These are phyloP conservation scores for Tenthredo mesomela DNA, from an alignment of 2,888 invertebrate species.

Conservation along the genomic window DNA sequence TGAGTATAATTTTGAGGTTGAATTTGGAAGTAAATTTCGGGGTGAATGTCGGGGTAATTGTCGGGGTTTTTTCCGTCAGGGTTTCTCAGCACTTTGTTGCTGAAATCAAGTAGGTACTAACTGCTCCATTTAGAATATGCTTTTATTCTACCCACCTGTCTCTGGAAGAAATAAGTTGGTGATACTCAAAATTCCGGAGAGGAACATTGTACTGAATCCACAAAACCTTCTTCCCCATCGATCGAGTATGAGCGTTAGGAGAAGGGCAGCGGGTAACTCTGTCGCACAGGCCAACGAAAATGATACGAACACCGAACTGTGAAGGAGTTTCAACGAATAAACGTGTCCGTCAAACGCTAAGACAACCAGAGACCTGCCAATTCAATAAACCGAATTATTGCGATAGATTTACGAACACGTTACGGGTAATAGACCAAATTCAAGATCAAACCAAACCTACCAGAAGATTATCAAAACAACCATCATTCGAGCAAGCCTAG, in stretches of 20 bases:
- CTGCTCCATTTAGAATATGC: neutral
- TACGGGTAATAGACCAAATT: neutral
- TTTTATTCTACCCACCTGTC: slow-evolving; percentile 1
- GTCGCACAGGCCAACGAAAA: slow-evolving; percentile 92
- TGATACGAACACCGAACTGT: slow-evolving; percentile 89
- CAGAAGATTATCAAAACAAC: slow-evolving; percentile 78
- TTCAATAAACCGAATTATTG: neutral
- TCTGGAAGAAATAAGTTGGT: slow-evolving; percentile 28
- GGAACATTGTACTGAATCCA: slow-evolving; percentile 89
- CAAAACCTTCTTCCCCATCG: slow-evolving; percentile 92
- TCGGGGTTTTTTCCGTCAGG: too few species aligned
- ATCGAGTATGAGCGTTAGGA: slow-evolving; percentile 87
- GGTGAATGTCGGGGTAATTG: too few species aligned
- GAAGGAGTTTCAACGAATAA: slow-evolving; percentile 90
- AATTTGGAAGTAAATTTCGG: too few species aligned
- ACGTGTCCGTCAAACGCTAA: slow-evolving; percentile 93
- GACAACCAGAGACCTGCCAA: slow-evolving; percentile 86
- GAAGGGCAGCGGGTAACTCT: slow-evolving; percentile 90
- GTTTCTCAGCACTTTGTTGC: neutral
- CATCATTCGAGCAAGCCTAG: slow-evolving; percentile 77
- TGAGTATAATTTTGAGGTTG: too few species aligned
- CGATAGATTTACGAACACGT: neutral
- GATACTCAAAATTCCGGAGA: slow-evolving; percentile 89
- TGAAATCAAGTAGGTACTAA: neutral
- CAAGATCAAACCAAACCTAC: slow-evolving; percentile 66